A percentile compares a stretch with the other conserved stretches of the same genome.
phyloP scores from a whole-genome alignment of 1,140 invertebrate genomes.

The Globodera ellingtonae region DNA sequence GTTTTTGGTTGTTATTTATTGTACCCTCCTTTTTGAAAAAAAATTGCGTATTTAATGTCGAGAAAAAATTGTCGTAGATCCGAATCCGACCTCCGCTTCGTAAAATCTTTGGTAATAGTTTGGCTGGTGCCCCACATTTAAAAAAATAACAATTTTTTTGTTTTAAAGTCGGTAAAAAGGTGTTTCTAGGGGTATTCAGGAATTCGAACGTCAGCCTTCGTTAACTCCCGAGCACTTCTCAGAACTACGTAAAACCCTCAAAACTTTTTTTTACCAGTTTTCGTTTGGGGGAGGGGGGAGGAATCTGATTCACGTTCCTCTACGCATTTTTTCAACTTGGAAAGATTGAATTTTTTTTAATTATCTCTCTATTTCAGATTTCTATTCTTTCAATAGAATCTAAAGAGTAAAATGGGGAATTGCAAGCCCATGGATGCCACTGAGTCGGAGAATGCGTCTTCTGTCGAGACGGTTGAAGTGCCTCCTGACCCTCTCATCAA shows the following conservation, averaged over 20 bases:
- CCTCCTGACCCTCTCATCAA: conserved; percentile 28
- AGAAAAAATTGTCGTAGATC: neutral
- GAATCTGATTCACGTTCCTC: neutral
- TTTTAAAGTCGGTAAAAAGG: no score
- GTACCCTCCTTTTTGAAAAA: neutral
- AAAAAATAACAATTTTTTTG: no score
- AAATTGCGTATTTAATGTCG: neutral
- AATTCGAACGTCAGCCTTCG: no score
- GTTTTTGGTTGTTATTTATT: neutral
- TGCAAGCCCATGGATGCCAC: neutral
- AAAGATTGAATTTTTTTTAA: neutral
- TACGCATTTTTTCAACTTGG: neutral
- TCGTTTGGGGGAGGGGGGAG: no score
- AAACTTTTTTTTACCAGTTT: no score
- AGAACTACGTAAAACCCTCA: no score
- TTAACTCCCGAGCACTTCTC: no score
- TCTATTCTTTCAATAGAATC: neutral
- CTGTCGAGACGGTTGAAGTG: neutral
- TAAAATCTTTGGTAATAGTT: no score
- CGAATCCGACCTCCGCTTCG: no score
- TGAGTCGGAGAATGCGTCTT: conserved; percentile 6
- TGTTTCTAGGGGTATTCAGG: no score
- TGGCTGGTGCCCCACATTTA: no score
- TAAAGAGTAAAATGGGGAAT: neutral
- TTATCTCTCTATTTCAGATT: neutral